Base-by-base conservation (phyloP, 1,140 invertebrate genomes). In the Lepidurus arcticus region DNA sequence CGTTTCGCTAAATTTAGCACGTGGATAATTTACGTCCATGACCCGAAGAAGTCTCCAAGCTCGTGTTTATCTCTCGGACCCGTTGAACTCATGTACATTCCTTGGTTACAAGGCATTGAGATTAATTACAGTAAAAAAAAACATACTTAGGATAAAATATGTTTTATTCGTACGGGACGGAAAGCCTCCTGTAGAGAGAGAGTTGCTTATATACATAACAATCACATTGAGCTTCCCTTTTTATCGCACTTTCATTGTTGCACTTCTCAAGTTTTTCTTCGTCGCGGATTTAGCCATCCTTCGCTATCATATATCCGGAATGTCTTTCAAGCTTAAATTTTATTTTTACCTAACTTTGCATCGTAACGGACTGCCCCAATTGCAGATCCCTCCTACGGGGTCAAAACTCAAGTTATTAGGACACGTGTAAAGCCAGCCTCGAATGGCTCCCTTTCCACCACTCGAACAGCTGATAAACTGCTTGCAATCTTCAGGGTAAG, bases 391-490 rank as follows among this genome's bases (percentile, higher is more conserved):
- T 21, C 93, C 93, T 6, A 94, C 90, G 0, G 93, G 93, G 84
- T 95, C 94, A 83, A 94, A 96, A 78, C 92, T 92, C 0, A 95
- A 85, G 42, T 91, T 91, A 78, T 90, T 90, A 0, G 94, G 93
- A 83, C 94, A 96, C 0, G 92, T 92, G 84, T 95, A 95, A 80
- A 94, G 93, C 89, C 92, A 95, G 2, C 92, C 93, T 0, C 93
- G 84, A 0, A 94, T 88, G n/a, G 73, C 44, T 45, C 44, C 80
- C 81, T 89, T 91, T 74, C 93, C 92, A 86, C 93, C 92, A 83
- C 89, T 90, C 0, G 93, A 91, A 83, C 94, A 95, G 8, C 91
- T 93, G 79, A 96, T 94, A 84, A 95, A 96, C 84, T 94, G 94
- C 84, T 91, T 91, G 84, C 94, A 96, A 1, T 92, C 94, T 9